Evolutionary conservation across 2,888 invertebrate species (phyloP).

Genomic region (Aplocera efformata): DNA sequence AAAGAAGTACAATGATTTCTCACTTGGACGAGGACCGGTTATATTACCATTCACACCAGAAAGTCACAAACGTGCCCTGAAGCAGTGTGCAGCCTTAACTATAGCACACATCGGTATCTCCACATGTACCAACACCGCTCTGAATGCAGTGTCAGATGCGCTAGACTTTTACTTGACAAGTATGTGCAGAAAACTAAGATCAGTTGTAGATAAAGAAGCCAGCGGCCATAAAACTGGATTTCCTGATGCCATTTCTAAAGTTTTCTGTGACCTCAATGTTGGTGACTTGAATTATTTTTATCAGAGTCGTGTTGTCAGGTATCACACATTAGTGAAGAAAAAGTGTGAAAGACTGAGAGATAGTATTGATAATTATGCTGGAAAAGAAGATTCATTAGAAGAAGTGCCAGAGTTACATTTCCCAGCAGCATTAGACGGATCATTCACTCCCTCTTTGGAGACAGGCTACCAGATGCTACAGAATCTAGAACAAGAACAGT

Average conservation of each 20-base stretch:
- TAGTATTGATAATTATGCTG: slow-evolving; percentile 56
- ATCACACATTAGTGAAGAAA: slow-evolving; percentile 59
- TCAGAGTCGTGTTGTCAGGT: slow-evolving; percentile 59
- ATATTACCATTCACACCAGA: slow-evolving; percentile 69
- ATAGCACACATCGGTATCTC: slow-evolving; percentile 65
- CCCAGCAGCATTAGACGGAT: slow-evolving; percentile 71
- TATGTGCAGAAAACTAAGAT: slow-evolving; percentile 66
- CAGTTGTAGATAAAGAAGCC: slow-evolving; percentile 65
- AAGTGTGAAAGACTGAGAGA: slow-evolving; percentile 52
- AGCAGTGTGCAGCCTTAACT: slow-evolving; percentile 70
- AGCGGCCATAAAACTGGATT: slow-evolving; percentile 63
- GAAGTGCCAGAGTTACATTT: slow-evolving; percentile 79
- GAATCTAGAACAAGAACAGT: slow-evolving; percentile 81
- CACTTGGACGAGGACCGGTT: slow-evolving; percentile 62
- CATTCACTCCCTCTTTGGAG: slow-evolving; percentile 80
- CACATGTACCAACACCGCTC: slow-evolving; percentile 60
- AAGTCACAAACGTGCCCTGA: slow-evolving; percentile 66
- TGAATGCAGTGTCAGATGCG: slow-evolving; percentile 61
- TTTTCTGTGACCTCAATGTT: slow-evolving; percentile 66
- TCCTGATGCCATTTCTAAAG: slow-evolving; percentile 71
- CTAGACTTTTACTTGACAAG: slow-evolving; percentile 66
- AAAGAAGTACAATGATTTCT: slow-evolving; percentile 70
- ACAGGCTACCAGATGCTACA: slow-evolving; percentile 84
- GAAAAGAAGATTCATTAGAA: slow-evolving; percentile 63
- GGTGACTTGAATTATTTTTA: slow-evolving; percentile 69